Evolutionary conservation across 2,113 vertebrate genomes (phyloP).

Genomic region (Myiozetetes cayanensis): DNA sequence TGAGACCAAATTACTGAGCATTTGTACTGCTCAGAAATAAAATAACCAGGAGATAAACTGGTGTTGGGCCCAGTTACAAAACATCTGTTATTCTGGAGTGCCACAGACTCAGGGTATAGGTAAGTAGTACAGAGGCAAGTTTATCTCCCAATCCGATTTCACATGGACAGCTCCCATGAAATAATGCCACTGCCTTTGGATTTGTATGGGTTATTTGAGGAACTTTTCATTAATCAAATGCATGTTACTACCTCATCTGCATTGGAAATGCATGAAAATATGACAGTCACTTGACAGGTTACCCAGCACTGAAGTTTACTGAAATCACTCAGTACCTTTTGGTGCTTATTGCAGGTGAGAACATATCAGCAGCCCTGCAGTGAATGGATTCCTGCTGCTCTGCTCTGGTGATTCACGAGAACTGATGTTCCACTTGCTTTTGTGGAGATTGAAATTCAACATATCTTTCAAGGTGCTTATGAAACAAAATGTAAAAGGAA

Average conservation of each 20-base stretch:
- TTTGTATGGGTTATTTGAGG: neutral
- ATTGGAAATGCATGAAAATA: neutral
- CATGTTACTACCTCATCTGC: neutral
- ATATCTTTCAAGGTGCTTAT: constrained; percentile 13
- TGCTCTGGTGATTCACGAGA: constrained; percentile 1
- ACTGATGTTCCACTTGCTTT: neutral
- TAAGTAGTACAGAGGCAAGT: neutral
- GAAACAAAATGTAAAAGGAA: neutral
- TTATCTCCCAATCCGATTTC: neutral
- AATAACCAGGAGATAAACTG: neutral
- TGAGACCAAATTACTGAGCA: neutral
- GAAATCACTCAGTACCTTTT: neutral
- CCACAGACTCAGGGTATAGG: neutral
- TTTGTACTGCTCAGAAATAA: neutral
- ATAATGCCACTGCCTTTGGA: neutral
- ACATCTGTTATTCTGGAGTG: neutral
- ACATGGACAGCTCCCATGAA: neutral
- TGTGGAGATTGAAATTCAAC: neutral
- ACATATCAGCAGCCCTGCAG: constrained; percentile 25
- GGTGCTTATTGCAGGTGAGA: constrained; percentile 32
- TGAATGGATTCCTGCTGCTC: constrained; percentile 41
- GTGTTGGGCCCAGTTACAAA: neutral
- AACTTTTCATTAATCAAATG: neutral
- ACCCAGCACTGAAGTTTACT: neutral
- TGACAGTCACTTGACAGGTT: neutral